Evolutionary conservation across 2,797 vertebrate genomes (phyloP).

Genomic region (Labroides dimidiatus): DNA sequence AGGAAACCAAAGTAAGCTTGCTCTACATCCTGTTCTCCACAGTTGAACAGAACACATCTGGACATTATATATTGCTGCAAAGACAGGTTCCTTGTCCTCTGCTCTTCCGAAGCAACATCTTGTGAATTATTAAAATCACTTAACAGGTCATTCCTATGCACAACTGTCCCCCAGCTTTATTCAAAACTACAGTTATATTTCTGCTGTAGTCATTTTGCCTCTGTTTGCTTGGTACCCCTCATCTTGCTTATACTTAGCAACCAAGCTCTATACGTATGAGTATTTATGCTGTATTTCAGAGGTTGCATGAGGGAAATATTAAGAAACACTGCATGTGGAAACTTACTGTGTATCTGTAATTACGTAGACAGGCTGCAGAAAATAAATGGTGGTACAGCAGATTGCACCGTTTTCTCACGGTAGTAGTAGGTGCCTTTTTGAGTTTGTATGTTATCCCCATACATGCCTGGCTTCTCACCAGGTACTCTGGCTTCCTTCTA

Average conservation of each 20-base stretch:
- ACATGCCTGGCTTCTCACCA: too few relatives aligned
- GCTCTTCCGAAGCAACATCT: slow-evolving; percentile 62
- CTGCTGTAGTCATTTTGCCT: slow-evolving; percentile 40
- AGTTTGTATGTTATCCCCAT: too few relatives aligned
- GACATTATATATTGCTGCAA: slow-evolving; percentile 43
- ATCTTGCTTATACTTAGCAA: background rate
- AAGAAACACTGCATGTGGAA: too few relatives aligned
- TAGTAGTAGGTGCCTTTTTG: too few relatives aligned
- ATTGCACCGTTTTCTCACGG: too few relatives aligned
- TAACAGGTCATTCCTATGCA: slow-evolving; percentile 66
- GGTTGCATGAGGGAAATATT: slow-evolving; percentile 27
- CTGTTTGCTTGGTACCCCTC: background rate
- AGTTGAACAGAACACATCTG: slow-evolving; percentile 32
- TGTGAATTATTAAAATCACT: slow-evolving; percentile 79
- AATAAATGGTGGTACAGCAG: too few relatives aligned
- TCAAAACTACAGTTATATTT: slow-evolving; percentile 36
- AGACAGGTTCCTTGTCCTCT: slow-evolving; percentile 60
- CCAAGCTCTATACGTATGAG: background rate
- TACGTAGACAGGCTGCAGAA: too few relatives aligned
- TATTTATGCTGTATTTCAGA: slow-evolving; percentile 24
- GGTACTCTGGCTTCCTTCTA: too few relatives aligned
- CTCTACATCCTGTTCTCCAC: slow-evolving; percentile 35
- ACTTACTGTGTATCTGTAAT: too few relatives aligned
- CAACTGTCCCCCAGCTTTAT: slow-evolving; percentile 34
- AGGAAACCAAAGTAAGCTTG: slow-evolving; percentile 1